Base-by-base conservation (phyloP, 2,797 vertebrate genomes). In the Sebastes taczanowskii region DNA sequence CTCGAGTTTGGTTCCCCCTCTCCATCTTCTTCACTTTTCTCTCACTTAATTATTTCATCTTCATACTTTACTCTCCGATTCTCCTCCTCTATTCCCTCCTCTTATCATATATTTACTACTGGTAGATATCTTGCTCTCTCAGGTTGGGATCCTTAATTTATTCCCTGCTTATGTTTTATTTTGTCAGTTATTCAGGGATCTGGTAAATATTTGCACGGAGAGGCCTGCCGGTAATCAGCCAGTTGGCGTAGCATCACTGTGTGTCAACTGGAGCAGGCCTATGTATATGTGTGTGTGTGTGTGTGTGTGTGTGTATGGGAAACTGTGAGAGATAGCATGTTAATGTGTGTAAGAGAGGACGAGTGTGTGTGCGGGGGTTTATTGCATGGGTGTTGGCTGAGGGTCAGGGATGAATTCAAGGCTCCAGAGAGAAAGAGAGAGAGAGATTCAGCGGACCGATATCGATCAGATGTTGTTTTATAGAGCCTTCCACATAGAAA, bases 161-260 rank as follows among this genome's bases (percentile, higher is more conserved):
- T 84, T 90, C 80, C 77, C 85, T 71, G 60, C 73, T 86, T 84
- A 86, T 89, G 83, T 89, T 91, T 92, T 84, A 91, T 89, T 90
- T 91, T 88, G 79, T 81, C 67, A 79, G 73, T 88, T 89, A 82
- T 88, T 86, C 63, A 46, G 64, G 58, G 77, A 80, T 90, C 58
- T 86, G 80, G 78, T 83, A 89, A 89, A 93, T 91, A 91, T 91
- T 92, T 91, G 83, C 71, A 78, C 35, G 66, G 80, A 76, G 83
- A 84, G 69, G 80, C 69, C 74, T 70, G 80, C 1, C 60, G 3
- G 27, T 89, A 88, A 84, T 88, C 82, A 89, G 82, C 78, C 84
- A 89, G 81, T 85, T 90, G 89, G 91, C 80, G 3, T 35, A 84
- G 84, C 72, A 84, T 85, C 70, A 67, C 69, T 71, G 66, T 78